Conservation (phyloP, 2,888 invertebrate genomes). For the Hofmannophila pseudospretella region DNA sequence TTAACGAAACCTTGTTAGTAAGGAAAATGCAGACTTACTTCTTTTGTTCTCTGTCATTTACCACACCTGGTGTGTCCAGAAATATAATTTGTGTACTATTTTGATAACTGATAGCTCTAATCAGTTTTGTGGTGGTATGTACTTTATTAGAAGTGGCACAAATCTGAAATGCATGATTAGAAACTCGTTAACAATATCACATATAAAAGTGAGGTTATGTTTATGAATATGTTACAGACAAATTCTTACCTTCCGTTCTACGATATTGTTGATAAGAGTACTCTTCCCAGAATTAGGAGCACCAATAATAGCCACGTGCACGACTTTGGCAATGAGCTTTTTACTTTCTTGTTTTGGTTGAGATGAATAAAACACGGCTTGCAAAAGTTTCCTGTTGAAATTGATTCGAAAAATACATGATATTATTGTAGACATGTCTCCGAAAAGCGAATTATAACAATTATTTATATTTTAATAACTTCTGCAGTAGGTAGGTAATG, state of each 20-base stretch:
- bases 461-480: too few relatives aligned
- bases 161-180: slow-evolving; percentile 76
- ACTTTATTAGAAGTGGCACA: slow-evolving; percentile 76
- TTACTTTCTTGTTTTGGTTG: slow-evolving; percentile 41
- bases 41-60: slow-evolving; percentile 82
- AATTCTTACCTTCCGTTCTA: slow-evolving; percentile 83
- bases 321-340: slow-evolving; percentile 51
- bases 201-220: slow-evolving; percentile 4
- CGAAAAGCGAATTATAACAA: too few relatives aligned
- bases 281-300: slow-evolving; percentile 98
- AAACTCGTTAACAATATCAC: neutral
- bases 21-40: slow-evolving; percentile 73
- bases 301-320: slow-evolving; percentile 92
- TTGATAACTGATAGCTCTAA: slow-evolving; percentile 84
- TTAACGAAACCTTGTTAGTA: too few relatives aligned
- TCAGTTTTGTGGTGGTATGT: slow-evolving; percentile 89
- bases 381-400: neutral
- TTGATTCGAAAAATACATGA: neutral
- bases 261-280: slow-evolving; percentile 92
- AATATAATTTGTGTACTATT: slow-evolving; percentile 93
- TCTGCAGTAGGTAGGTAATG: too few relatives aligned
- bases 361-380: slow-evolving; percentile 45
- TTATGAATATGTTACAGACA: neutral
- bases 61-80: slow-evolving; percentile 95
- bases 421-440: neutral